Base-by-base conservation (phyloP, 2,797 vertebrate species). In the Protosalanx chinensis region DNA sequence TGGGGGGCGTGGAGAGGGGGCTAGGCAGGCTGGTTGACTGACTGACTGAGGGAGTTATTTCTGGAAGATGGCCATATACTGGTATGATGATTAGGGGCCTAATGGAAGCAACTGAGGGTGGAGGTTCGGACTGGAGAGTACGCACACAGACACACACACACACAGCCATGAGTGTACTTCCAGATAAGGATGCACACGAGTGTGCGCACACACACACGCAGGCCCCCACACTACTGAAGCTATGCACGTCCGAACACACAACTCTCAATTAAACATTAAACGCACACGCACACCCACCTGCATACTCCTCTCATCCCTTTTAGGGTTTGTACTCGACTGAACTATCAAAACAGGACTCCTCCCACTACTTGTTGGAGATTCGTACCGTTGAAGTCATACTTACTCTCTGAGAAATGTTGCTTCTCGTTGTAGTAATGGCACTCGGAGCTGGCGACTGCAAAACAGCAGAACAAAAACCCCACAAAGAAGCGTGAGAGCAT, bases 351-450 rank as follows among this genome's bases (percentile, higher is more conserved):
- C 33, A 33, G 2, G 33, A 33, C 33, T 33, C 5, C 33, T 33
- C 33, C 33, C 5, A 5, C 33, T 33, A 33, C 33, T 33, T 33
- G 5, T 33, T 33, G 2, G 33, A 33, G 33, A 33, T 33, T 33
- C 5, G 33, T 33, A 33, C 33, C 10, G 10, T 41, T 41, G 8
- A 41, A 41, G 37, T 41, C 37, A 41, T 73, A 85, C 93, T 94
- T 91, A 97, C 94, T 92, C 82, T 96, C 94, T 81, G 85, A 88
- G 82, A 93, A 88, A 58, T 92, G 90, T 76, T 92, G 93, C 87
- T 96, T 97, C 83, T 94, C 95, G 79, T 90, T 93, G 89, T 95
- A 92, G 88, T 93, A 93, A 88, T 91, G 90, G 86, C 90, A 88
- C 67, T 94, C 93, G 77, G 84, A 76, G 66, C 81, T 68, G 81